Evolutionary conservation across 1,140 invertebrate species (phyloP).

Genomic region (Macrobrachium nipponense): DNA sequence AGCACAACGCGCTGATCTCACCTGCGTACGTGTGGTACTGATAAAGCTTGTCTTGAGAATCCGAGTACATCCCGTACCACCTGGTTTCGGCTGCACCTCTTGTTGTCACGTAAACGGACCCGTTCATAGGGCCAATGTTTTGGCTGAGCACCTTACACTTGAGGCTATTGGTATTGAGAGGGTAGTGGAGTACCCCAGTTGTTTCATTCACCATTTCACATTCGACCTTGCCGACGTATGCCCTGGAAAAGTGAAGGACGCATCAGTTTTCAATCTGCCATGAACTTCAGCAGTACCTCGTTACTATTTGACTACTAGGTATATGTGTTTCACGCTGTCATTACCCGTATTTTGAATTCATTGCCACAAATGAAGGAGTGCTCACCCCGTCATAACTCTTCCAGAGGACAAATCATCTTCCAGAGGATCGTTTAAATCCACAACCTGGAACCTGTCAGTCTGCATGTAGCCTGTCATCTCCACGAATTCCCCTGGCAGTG

Average conservation of each 20-base stretch:
- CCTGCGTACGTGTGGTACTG: constrained; percentile 42
- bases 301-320: too few relatives aligned
- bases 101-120: constrained; percentile 20
- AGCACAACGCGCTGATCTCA: background rate
- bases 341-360: too few relatives aligned
- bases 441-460: background rate
- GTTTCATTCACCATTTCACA: constrained; percentile 33
- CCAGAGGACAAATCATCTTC: background rate
- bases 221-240: constrained; percentile 4
- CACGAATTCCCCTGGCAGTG: background rate
- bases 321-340: too few relatives aligned
- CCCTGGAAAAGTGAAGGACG: background rate
- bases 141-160: background rate
- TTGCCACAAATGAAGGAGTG: background rate
- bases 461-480: background rate
- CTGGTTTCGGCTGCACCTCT: background rate
- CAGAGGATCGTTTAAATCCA: constrained; percentile 9
- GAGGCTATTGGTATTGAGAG: background rate
- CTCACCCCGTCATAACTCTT: constrained; percentile 20
- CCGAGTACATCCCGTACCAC: constrained; percentile 12
- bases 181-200: background rate
- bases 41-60: constrained; percentile 34
- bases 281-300: too few relatives aligned
- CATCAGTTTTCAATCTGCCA: too few relatives aligned
- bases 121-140: constrained; percentile 26